A percentile compares a stretch with the other conserved stretches of the same genome.
phyloP scores from a whole-genome alignment of 2,888 invertebrate species.

The Tricholauxania praeusta region DNA sequence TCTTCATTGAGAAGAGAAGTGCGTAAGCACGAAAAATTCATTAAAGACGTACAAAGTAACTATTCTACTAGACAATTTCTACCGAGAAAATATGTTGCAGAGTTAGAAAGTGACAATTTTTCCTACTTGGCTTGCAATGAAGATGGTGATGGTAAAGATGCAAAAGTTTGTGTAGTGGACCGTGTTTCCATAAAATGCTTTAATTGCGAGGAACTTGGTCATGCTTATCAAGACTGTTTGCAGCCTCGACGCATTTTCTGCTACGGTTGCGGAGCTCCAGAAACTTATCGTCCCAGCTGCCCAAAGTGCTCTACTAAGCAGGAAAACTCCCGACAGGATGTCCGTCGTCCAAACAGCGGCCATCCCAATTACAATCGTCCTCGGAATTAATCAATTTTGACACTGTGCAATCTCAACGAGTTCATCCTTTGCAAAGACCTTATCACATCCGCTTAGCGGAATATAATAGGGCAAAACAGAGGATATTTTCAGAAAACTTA shows the following conservation, averaged over 20 bases:
- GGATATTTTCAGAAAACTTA: neutral
- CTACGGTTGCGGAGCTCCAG: constrained; percentile 1
- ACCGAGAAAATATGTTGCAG: neutral
- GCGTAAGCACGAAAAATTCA: neutral
- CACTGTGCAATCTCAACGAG: neutral
- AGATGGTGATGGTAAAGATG: neutral
- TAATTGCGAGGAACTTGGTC: constrained; percentile 5
- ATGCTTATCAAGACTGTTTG: constrained; percentile 6
- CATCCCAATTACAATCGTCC: neutral
- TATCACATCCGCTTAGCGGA: neutral
- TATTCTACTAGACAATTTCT: neutral
- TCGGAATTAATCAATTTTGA: neutral
- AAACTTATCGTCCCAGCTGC: neutral
- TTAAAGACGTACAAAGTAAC: neutral
- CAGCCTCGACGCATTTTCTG: constrained; percentile 13
- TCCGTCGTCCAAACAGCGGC: neutral
- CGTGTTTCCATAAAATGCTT: neutral
- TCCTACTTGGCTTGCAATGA: too few species aligned
- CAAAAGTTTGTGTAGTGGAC: neutral
- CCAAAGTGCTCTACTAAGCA: neutral
- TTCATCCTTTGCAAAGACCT: neutral
- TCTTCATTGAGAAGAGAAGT: neutral
- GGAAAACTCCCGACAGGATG: constrained; percentile 1
- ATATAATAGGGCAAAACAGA: neutral
- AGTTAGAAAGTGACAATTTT: neutral